Conservation (phyloP, 2,797 vertebrate genomes). For the Aselliscus stoliczkanus region DNA sequence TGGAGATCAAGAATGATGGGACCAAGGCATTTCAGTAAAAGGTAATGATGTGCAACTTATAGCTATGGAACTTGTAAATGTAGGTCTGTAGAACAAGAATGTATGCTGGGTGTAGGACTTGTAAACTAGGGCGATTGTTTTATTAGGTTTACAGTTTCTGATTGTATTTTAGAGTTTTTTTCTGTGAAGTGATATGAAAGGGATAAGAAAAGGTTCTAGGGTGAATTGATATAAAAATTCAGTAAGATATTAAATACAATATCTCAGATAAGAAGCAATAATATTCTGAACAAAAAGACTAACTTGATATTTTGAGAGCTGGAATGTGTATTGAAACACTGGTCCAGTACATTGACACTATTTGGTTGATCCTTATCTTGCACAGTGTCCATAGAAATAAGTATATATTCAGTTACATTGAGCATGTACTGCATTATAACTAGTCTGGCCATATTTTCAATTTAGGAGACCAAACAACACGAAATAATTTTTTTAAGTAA, state of each 20-base stretch:
- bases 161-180: not conserved
- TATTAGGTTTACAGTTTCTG: not conserved
- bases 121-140: not conserved
- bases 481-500: conserved; percentile 71
- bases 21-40: not conserved
- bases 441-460: conserved; percentile 83
- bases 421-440: conserved; percentile 83
- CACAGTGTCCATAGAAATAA: conserved; percentile 80
- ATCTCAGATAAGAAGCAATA: not conserved
- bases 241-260: not conserved
- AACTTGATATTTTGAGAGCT: conserved; percentile 71
- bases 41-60: not conserved
- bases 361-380: conserved; percentile 66
- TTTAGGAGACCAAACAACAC: conserved; percentile 72
- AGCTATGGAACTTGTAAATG: not conserved
- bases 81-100: not conserved
- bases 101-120: not conserved
- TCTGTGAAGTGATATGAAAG: not conserved
- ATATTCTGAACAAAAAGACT: not conserved
- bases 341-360: conserved; percentile 79
- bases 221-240: not conserved
- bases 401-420: conserved; percentile 81
- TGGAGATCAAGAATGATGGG: not conserved
- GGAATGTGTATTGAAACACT: conserved; percentile 84
- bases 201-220: not conserved